These are phyloP conservation scores for Drosophila grimshawi DNA, from an alignment of 1,140 invertebrate species.

Conservation along the genomic window DNA sequence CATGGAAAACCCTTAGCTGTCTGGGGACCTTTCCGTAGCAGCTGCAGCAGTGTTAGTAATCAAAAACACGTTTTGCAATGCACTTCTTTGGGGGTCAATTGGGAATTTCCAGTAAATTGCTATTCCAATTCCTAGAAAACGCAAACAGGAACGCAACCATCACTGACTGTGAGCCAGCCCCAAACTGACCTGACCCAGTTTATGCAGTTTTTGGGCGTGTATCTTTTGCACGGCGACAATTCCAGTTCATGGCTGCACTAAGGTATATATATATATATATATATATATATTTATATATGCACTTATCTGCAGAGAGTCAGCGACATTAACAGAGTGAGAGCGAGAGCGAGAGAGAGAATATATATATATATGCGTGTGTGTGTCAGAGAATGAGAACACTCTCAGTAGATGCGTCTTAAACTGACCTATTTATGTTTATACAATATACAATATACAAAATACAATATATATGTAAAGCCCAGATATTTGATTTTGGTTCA, in stretches of 20 bases:
- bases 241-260: constrained; percentile 73
- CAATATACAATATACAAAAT: constrained; percentile 10
- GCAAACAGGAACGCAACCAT: neutral
- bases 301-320: neutral
- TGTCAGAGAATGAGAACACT: constrained; percentile 9
- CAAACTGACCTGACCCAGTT: constrained; percentile 74
- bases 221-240: constrained; percentile 59
- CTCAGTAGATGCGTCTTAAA: constrained; percentile 34
- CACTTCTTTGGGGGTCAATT: constrained; percentile 52
- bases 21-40: constrained; percentile 14
- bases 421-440: constrained; percentile 63
- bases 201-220: constrained; percentile 76
- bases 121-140: constrained; percentile 56
- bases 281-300: neutral
- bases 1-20: constrained; percentile 42
- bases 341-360: constrained; percentile 22
- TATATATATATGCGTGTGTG: neutral
- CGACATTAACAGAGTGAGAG: constrained; percentile 28
- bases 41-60: constrained; percentile 31
- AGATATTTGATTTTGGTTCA: constrained; percentile 12
- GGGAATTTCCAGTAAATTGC: constrained; percentile 73
- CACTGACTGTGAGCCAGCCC: too few relatives aligned
- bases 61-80: constrained; percentile 62
- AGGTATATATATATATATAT: neutral
- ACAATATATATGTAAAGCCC: neutral